These are phyloP conservation scores for Xerus inauris DNA, from an alignment of 2,113 vertebrate genomes.

Conservation along the genomic window DNA sequence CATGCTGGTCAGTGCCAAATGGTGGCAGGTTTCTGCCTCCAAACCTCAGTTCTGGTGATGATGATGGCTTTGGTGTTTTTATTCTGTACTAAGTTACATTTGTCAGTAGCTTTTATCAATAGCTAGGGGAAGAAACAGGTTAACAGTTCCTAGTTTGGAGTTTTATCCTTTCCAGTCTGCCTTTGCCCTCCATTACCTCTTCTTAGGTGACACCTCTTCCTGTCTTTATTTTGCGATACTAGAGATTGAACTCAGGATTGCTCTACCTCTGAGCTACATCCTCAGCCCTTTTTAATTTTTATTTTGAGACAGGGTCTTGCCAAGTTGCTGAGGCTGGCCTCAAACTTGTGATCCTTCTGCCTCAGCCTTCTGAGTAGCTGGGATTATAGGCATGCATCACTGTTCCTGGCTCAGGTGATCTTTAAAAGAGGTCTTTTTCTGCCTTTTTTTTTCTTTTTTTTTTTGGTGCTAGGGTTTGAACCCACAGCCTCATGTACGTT, in stretches of 20 bases:
- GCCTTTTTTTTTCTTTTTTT: not conserved
- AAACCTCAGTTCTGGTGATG: not conserved
- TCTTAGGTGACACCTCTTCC: not conserved
- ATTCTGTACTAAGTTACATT: fast-evolving
- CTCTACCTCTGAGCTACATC: not conserved
- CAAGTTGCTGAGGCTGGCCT: no score
- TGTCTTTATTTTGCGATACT: no score
- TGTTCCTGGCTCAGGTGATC: not conserved
- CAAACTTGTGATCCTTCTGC: no score
- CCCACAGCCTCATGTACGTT: no score
- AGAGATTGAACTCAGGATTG: not conserved
- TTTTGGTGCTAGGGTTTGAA: not conserved
- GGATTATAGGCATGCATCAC: no score
- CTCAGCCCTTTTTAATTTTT: no score
- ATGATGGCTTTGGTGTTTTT: not conserved
- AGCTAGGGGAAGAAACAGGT: not conserved
- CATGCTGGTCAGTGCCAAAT: constrained; percentile 94
- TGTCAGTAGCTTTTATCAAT: not conserved
- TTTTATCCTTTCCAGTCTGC: not conserved
- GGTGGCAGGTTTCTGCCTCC: not conserved
- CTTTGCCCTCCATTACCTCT: not conserved
- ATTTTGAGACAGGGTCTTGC: no score
- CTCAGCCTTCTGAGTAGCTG: no score
- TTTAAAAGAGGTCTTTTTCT: not conserved
- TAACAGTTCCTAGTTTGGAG: not conserved